phyloP scores from a whole-genome alignment of 2,113 vertebrate genomes.

The Phaethornis superciliosus region DNA sequence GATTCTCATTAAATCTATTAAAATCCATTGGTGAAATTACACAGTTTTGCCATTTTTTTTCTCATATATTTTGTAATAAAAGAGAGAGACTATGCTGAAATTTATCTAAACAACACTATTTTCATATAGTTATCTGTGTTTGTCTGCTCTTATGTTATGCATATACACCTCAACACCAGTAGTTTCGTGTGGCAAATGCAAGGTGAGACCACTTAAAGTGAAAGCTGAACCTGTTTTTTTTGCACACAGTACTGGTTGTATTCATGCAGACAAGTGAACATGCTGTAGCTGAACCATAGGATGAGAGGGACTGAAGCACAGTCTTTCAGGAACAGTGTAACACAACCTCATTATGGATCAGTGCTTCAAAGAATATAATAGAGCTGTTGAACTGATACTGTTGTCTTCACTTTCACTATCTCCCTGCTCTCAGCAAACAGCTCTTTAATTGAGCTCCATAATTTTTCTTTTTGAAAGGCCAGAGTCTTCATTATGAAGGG shows the following conservation, averaged over 20 bases:
- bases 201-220: background rate
- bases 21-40: background rate
- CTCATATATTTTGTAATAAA: background rate
- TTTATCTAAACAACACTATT: background rate
- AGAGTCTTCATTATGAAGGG: background rate
- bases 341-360: background rate
- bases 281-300: background rate
- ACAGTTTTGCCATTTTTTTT: background rate
- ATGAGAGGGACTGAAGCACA: background rate
- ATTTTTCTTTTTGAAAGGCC: background rate
- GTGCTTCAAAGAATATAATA: background rate
- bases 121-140: background rate
- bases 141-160: background rate
- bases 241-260: background rate
- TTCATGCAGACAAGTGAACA: background rate
- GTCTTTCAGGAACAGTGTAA: background rate
- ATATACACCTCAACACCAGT: background rate
- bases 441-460: background rate
- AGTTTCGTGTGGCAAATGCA: background rate
- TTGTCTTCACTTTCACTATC: background rate
- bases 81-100: background rate
- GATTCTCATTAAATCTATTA: background rate
- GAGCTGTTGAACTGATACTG: background rate
- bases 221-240: background rate
- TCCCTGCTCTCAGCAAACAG: background rate